phyloP scores from a whole-genome alignment of 2,888 invertebrate species.

The Acanthopleura granulata region DNA sequence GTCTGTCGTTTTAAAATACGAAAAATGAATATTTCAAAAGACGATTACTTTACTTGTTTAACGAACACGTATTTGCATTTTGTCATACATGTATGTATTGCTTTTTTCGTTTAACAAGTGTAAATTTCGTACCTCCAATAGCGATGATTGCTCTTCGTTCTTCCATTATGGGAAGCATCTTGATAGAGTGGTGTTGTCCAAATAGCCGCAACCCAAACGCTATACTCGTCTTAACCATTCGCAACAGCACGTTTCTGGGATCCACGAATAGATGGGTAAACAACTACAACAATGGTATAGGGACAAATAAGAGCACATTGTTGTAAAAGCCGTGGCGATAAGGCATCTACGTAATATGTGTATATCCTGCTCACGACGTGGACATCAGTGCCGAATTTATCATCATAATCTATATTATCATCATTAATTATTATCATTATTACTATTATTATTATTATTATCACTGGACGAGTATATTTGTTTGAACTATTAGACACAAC shows the following conservation, averaged over 20 bases:
- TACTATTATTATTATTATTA: too few relatives aligned
- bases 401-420: too few relatives aligned
- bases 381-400: too few relatives aligned
- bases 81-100: too few relatives aligned
- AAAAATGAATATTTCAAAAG: not conserved
- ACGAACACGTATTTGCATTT: not conserved
- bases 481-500: too few relatives aligned
- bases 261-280: slow-evolving; percentile 9
- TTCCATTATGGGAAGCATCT: not conserved
- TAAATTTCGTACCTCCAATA: not conserved
- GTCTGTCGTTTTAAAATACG: not conserved
- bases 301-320: too few relatives aligned
- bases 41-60: not conserved
- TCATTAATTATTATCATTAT: too few relatives aligned
- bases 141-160: slow-evolving; percentile 3
- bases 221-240: not conserved
- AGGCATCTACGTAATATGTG: too few relatives aligned
- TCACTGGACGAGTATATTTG: too few relatives aligned
- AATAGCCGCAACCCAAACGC: not conserved
- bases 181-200: not conserved
- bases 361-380: too few relatives aligned
- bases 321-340: too few relatives aligned
- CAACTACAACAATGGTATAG: not conserved
- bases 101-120: not conserved
- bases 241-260: not conserved